Base-by-base conservation (phyloP, 1,140 invertebrate species). In the Pseudomyrmex gracilis region DNA sequence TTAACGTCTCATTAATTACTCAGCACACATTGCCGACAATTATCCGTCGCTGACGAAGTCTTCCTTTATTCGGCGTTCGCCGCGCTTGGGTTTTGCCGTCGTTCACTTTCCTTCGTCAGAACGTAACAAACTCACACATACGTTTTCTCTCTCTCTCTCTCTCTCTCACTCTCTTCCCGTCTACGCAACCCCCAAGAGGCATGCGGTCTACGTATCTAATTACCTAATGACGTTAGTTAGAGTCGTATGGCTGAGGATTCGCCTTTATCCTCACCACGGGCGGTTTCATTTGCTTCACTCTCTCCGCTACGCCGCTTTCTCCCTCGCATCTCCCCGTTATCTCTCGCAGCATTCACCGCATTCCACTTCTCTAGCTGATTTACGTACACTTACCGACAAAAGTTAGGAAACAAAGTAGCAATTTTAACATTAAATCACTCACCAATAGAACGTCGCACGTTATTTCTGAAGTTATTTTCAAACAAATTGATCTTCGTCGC, bases 201-300 rank as follows among this genome's bases (percentile, higher is more conserved):
- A 82, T 77, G 74, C 63, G 89, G 45, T 80, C 77, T 83, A 90
- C 73, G 87, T 91, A 88, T 88, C 87, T 91, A 91, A 91, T 90
- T 90, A 89, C 83, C 85, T 90, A 90, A 90, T 90, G 84, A 90
- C 87, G 90, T 90, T 90, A 91, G 86, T 91, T 89, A 87, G 87
- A 89, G 71, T 89, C 76, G 66, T 66, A 88, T 89, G 86, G 85
- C 89, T 67, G 76, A 89, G 89, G 73, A 89, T 90, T 91, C 71
- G 80, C 77, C 83, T 86, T 86, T 58, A 85, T 80, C 58, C 76
- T 74, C 22, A 70, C 66, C 60, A 43, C 47, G 20, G 49, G n/a
- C 51, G 34, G 64, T 74, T 73, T 63, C 34, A 47, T 47, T 15
- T 74, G 15, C 34, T 74, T 74, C 17, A 45, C 51, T 63, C 7